Conservation (phyloP, 2,888 invertebrate species). For the Ectemnius lituratus region DNA sequence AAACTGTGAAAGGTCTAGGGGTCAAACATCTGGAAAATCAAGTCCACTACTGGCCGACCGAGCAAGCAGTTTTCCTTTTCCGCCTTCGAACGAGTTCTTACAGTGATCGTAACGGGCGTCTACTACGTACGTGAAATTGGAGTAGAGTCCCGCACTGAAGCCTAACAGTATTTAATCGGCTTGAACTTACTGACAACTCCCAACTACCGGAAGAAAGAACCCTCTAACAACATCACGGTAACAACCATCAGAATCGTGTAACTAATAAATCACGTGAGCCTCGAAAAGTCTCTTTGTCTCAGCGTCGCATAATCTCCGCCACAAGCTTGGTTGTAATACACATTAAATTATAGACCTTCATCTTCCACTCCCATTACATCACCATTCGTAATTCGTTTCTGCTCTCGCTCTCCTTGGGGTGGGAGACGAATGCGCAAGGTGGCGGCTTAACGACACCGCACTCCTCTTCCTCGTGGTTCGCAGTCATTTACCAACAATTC, state of each 20-base stretch:
- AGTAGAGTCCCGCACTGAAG: constrained; percentile 56
- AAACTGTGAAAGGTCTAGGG: constrained; percentile 30
- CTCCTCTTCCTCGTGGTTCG: not conserved
- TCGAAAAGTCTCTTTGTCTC: constrained; percentile 22
- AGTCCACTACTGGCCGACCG: constrained; percentile 14
- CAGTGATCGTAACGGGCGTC: constrained; percentile 53
- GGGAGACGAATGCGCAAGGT: too few relatives aligned
- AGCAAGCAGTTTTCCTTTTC: constrained; percentile 49
- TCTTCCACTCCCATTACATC: not conserved
- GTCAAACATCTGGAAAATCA: constrained; percentile 40
- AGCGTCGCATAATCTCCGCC: constrained; percentile 49
- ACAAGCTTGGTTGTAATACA: constrained; percentile 13
- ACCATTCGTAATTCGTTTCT: not conserved
- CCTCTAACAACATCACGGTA: too few relatives aligned
- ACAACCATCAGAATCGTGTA: too few relatives aligned
- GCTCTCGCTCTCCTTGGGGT: too few relatives aligned
- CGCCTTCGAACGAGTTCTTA: constrained; percentile 43
- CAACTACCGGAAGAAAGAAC: too few relatives aligned
- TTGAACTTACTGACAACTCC: constrained; percentile 12
- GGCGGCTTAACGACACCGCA: too few relatives aligned
- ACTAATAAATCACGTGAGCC: too few relatives aligned
- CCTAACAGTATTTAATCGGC: constrained; percentile 45
- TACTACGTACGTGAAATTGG: constrained; percentile 55
- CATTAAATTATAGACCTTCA: not conserved
- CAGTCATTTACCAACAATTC: constrained; percentile 1